These are phyloP conservation scores for Nyctibius bracteatus DNA, from an alignment of 2,113 vertebrate species.

Conservation along the genomic window DNA sequence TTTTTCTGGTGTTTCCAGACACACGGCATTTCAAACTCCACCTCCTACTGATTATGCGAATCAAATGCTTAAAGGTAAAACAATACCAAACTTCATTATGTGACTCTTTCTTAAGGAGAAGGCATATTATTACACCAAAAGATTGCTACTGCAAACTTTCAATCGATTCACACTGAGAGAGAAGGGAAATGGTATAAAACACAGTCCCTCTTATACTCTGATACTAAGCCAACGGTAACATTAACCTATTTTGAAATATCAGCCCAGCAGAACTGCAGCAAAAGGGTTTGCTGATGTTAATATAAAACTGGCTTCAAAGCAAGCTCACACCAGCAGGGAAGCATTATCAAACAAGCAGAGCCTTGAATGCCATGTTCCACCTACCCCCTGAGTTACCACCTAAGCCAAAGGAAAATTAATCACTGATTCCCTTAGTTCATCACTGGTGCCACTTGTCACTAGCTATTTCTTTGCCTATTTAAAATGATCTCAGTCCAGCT, in stretches of 20 bases:
- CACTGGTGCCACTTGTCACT: background rate
- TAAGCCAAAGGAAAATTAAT: background rate
- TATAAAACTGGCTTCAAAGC: background rate
- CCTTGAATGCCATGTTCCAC: background rate
- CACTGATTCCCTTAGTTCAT: background rate
- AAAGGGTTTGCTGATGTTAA: background rate
- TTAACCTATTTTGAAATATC: background rate
- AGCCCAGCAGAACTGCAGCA: background rate
- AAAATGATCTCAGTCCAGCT: background rate
- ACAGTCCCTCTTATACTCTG: background rate
- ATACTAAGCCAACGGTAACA: background rate
- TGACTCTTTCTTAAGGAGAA: background rate
- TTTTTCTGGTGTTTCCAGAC: background rate
- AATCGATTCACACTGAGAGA: rapidly evolving
- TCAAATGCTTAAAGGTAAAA: background rate
- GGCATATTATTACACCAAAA: background rate
- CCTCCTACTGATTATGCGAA: background rate
- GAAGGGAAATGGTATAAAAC: background rate
- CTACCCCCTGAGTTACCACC: background rate
- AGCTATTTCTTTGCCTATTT: background rate
- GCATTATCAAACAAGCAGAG: background rate
- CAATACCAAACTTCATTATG: background rate
- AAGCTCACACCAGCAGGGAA: background rate
- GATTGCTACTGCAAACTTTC: background rate
- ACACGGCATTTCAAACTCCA: background rate